Percentiles rank a stretch among this genome's conserved stretches.
phyloP scores from a whole-genome alignment of 2,113 vertebrate genomes.

The Thermophis baileyi region DNA sequence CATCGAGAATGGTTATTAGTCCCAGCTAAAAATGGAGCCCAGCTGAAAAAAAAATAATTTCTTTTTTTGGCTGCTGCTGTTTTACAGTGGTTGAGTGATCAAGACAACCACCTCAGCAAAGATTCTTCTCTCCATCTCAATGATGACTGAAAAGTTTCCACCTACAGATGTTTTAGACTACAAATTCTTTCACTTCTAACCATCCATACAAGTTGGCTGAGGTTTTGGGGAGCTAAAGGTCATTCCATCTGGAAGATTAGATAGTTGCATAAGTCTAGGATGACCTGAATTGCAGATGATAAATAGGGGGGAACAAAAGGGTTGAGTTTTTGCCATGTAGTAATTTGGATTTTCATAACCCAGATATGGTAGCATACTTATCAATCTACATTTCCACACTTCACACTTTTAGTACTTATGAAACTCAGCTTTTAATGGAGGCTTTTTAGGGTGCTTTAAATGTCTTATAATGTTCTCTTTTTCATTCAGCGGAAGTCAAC shows the following conservation, averaged over 20 bases:
- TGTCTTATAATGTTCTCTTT: background rate
- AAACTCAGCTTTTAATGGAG: background rate
- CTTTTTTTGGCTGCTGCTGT: background rate
- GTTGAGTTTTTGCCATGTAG: background rate
- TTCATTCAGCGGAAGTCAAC: background rate
- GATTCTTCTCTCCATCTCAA: background rate
- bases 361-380: background rate
- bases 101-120: background rate
- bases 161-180: background rate
- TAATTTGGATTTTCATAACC: background rate
- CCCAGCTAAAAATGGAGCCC: background rate
- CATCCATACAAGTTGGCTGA: background rate
- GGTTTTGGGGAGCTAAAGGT: background rate
- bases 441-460: background rate
- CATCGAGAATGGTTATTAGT: slow-evolving; percentile 9
- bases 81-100: background rate
- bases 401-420: background rate
- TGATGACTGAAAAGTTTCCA: background rate
- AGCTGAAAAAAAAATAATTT: background rate
- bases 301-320: background rate
- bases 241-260: background rate
- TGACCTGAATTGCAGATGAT: background rate
- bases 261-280: background rate
- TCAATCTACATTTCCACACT: background rate
- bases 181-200: background rate